A percentile compares a stretch with the other conserved stretches of the same genome.
Conservation (phyloP, 2,797 vertebrate genomes). For the Cygnus olor region DNA sequence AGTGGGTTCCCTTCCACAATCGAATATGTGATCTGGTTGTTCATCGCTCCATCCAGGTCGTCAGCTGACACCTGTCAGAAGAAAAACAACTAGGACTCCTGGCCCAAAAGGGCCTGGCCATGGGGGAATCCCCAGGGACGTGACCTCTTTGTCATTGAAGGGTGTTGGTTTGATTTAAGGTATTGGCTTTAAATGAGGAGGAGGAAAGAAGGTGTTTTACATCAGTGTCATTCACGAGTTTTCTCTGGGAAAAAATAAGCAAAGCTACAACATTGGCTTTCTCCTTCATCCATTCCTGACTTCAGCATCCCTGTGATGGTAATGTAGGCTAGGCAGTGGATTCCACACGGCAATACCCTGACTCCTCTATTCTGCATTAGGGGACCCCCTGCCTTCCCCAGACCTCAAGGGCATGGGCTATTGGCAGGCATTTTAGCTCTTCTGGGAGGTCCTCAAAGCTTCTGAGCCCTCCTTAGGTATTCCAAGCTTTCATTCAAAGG, state of each 20-base stretch:
- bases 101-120: not conserved
- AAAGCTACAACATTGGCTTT: not conserved
- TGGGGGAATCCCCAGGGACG: not conserved
- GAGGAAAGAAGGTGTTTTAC: not conserved
- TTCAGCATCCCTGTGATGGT: not conserved
- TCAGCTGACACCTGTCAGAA: slow-evolving; percentile 86
- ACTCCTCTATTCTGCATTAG: not conserved
- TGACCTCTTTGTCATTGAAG: not conserved
- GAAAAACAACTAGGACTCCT: not conserved
- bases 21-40: slow-evolving; percentile 89
- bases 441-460: not conserved
- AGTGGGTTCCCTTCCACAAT: slow-evolving; percentile 87
- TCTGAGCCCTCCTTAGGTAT: not conserved
- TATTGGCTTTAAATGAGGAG: not conserved
- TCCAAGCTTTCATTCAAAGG: not conserved
- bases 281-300: not conserved
- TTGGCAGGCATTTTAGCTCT: not conserved
- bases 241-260: not conserved
- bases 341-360: not conserved
- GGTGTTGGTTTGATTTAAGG: not conserved
- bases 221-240: not conserved
- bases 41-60: slow-evolving; percentile 89
- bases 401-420: not conserved
- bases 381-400: not conserved
- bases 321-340: not conserved